Base-by-base conservation (phyloP, 2,113 vertebrate species). In the Hippocampus barbouri region DNA sequence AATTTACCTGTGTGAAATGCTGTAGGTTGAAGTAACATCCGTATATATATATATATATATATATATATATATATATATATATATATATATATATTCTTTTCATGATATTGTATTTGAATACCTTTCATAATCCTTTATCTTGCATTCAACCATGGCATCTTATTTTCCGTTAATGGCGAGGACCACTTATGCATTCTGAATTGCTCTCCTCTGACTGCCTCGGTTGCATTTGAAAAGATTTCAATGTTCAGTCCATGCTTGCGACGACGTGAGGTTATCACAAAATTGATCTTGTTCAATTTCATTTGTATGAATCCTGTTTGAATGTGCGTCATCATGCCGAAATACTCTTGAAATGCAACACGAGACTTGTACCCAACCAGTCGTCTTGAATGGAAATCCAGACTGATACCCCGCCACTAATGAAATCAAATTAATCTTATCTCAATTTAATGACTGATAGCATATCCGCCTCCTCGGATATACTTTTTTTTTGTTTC, bases 271-370 rank as follows among this genome's bases (percentile, higher is more conserved):
- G 67, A 83, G 78, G 69, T 76, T 77, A 83, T 68, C 27, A 15
- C 40, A 61, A 61, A 85, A 88, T 90, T 79, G 87, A 91, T 87
- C 73, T 67, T 15, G 14, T 41, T 27, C 82, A 79, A 88, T 91
- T 89, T 81, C 81, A 90, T 91, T 88, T 78, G 69, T 77, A 71
- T 78, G 82, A 85, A 79, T 84, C 71, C 53, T 49, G 68, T 64
- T 77, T 71, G 66, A 47, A 47, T 7, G 65, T 30, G 71, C 47
- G 68, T 65, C 60, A 65, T 66, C 47, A 14, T 77, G 45, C 56
- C 76, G 74, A 84, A 86, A 83, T 54, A 66, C 30, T 71, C 72
- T 45, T 30, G 30, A 79, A 62, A 53, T 79, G 30, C 47, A 70
- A 68, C 49, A 60, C 40, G 60, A 75, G 66, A 59, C 80, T 76